These are phyloP conservation scores for Mesochorus sp. DNA, from an alignment of 2,888 invertebrate genomes.

Conservation along the genomic window DNA sequence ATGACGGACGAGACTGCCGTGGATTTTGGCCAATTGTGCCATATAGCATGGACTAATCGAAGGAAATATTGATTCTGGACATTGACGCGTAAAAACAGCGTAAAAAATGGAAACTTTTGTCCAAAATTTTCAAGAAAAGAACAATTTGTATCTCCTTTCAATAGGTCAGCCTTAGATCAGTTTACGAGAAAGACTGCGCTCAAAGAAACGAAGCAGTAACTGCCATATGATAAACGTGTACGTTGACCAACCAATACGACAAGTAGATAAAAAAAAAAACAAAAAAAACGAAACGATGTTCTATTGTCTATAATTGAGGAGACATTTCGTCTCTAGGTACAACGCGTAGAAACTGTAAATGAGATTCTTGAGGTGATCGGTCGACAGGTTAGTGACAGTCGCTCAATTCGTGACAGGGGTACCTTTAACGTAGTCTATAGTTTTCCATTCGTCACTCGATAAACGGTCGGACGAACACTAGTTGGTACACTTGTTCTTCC, in stretches of 20 bases:
- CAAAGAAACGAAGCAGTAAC: constrained; percentile 55
- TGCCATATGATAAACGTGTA: constrained; percentile 67
- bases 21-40: constrained; percentile 70
- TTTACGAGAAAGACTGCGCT: constrained; percentile 49
- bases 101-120: not conserved
- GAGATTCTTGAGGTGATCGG: too few species aligned
- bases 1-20: not conserved
- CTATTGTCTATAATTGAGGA: constrained; percentile 67
- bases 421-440: too few species aligned
- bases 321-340: constrained; percentile 17
- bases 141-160: not conserved
- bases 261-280: constrained; percentile 22
- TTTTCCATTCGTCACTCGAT: too few species aligned
- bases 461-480: too few species aligned
- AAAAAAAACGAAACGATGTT: constrained; percentile 51
- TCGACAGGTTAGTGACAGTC: too few species aligned
- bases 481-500: too few species aligned
- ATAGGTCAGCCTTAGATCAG: constrained; percentile 12
- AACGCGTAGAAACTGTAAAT: constrained; percentile 41
- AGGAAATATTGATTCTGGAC: constrained; percentile 69
- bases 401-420: too few species aligned
- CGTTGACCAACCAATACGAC: constrained; percentile 48
- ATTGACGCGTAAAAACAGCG: not conserved
- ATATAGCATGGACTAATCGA: constrained; percentile 73
- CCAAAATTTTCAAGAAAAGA: not conserved